Evolutionary conservation across 2,113 vertebrate species (phyloP).

Genomic region (Sakesphorus luctuosus): DNA sequence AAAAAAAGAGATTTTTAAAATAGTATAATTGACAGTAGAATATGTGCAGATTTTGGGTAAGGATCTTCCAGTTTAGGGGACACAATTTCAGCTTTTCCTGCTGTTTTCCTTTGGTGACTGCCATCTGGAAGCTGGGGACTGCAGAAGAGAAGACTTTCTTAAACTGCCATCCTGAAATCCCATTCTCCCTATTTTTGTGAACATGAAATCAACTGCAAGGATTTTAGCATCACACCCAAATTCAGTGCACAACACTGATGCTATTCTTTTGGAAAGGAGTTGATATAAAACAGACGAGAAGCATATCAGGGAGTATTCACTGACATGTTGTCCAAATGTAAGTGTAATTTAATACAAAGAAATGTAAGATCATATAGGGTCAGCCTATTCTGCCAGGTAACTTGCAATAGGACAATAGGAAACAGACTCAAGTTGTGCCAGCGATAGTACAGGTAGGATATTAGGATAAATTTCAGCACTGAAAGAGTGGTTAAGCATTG

Average conservation of each 20-base stretch:
- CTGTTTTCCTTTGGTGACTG: not conserved
- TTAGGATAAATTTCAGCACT: not conserved
- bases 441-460: not conserved
- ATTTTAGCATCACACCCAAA: not conserved
- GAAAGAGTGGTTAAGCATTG: not conserved
- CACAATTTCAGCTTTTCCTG: not conserved
- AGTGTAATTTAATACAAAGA: not conserved
- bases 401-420: rapidly evolving
- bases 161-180: not conserved
- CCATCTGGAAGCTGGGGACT: not conserved
- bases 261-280: not conserved
- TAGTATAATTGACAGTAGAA: not conserved
- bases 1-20: not conserved
- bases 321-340: not conserved
- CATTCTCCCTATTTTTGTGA: not conserved
- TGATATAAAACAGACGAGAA: not conserved
- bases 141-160: not conserved
- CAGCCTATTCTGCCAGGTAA: not conserved
- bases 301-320: not conserved
- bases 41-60: not conserved
- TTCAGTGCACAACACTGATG: not conserved
- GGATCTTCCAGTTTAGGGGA: not conserved
- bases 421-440: not conserved
- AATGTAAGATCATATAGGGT: not conserved
- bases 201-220: rapidly evolving